Conservation (phyloP, 2,888 invertebrate species). For the Aphidoletes aphidimyza region DNA sequence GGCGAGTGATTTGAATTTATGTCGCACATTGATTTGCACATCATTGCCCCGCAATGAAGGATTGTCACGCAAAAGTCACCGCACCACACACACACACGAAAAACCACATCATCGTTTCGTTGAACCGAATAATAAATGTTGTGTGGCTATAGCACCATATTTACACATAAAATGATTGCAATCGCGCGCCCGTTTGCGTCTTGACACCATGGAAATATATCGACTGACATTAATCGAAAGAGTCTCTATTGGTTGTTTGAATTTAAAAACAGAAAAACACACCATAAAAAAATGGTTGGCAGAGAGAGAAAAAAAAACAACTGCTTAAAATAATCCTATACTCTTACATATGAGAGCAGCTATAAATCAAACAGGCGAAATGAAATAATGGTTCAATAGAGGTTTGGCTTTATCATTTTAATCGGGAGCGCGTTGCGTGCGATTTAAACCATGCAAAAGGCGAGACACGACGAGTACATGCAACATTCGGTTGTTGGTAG, state of each 20-base stretch:
- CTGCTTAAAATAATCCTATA: slow-evolving; percentile 10
- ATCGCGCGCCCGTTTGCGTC: too few species aligned
- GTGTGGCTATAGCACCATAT: too few species aligned
- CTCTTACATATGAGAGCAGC: background rate
- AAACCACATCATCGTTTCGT: background rate
- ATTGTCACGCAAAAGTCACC: slow-evolving; percentile 41
- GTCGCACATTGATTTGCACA: slow-evolving; percentile 34
- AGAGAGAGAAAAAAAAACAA: background rate
- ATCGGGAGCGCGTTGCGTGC: slow-evolving; percentile 9
- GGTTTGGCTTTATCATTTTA: slow-evolving; percentile 52
- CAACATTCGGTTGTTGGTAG: too few species aligned
- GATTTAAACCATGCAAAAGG: too few species aligned
- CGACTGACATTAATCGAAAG: too few species aligned
- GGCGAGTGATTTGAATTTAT: slow-evolving; percentile 35
- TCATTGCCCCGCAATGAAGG: background rate
- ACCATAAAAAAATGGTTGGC: too few species aligned
- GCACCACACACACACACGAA: too few species aligned
- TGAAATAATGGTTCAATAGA: background rate
- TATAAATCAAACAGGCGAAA: slow-evolving; percentile 1
- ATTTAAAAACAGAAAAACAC: background rate
- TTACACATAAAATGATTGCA: too few species aligned
- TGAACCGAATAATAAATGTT: too few species aligned
- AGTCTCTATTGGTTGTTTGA: background rate
- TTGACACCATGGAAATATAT: too few species aligned
- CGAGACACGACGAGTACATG: too few species aligned